Evolutionary conservation across 2,888 invertebrate species (phyloP), one percentile per base, ranked within the genome.

Genomic region (Lobophora halterata): DNA sequence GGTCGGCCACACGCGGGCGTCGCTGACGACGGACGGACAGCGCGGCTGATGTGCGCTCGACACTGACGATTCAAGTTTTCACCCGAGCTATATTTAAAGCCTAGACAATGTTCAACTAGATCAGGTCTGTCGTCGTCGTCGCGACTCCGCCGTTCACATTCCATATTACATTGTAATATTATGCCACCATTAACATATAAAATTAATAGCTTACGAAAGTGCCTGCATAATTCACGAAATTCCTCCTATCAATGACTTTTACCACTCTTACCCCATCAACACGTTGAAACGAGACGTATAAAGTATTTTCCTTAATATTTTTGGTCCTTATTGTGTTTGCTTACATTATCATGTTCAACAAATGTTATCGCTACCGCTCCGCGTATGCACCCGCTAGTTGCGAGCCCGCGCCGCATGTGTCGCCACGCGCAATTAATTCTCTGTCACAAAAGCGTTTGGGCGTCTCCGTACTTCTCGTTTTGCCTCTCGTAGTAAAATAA

Each of bases 401-500:
- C 50, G 19, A 8, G 33, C 7, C 35, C 41, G 44, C 57, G 58
- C 70, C 65, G 72, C 86, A 80, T 78, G 67, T 83, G 86, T 85
- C 83, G 77, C 82, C 79, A 78, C 77, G 83, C 79, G 73, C 86
- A 83, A 86, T 87, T 87, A 86, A 85, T 86, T 79, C 82, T 69
- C 85, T 86, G 86, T 87, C 86, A 86, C 83, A 86, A 74, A 73
- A 86, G 82, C 85, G 85, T 86, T 86, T 83, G 85, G 82, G 85
- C 83, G 82, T 86, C 82, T 75, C 83, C 68, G 56, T 63, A 69
- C 68, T 79, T 59, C 71, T 86, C 76, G 73, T 82, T 82, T 85
- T 71, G 71, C 66, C 71, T 74, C 46, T 46, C 65, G 73, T 79
- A 77, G 82, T 79, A 78, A 79, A 78, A 86, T 87, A 87, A 87